Percentiles rank a stretch among this genome's conserved stretches.
phyloP scores from a whole-genome alignment of 1,140 invertebrate species.

The Drosophila sturtevanti region DNA sequence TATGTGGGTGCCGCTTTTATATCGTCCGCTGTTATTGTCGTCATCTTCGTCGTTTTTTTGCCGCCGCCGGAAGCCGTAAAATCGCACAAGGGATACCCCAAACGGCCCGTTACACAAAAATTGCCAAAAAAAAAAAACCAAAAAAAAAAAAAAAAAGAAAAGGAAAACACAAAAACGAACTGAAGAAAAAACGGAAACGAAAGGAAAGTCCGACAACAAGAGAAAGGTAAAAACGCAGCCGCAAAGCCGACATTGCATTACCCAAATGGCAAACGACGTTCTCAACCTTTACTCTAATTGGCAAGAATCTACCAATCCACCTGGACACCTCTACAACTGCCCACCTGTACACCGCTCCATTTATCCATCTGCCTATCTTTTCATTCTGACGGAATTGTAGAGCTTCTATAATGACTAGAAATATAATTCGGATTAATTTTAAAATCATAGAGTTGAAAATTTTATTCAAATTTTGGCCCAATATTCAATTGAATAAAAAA shows the following conservation, averaged over 20 bases:
- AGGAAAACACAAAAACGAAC: not conserved
- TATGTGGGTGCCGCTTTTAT: slow-evolving; percentile 54
- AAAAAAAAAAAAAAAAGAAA: not conserved
- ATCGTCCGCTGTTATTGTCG: slow-evolving; percentile 51
- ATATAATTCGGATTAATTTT: too few species aligned
- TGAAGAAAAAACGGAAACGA: not conserved
- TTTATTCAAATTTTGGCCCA: too few species aligned
- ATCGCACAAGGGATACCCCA: slow-evolving; percentile 45
- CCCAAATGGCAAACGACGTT: slow-evolving; percentile 36
- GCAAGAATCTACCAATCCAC: not conserved
- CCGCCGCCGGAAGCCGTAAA: slow-evolving; percentile 68
- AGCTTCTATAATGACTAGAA: too few species aligned
- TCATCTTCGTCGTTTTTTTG: slow-evolving; percentile 39
- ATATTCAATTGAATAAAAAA: too few species aligned
- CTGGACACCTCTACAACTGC: not conserved
- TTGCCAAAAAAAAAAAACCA: slow-evolving; percentile 40
- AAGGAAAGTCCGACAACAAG: slow-evolving; percentile 6
- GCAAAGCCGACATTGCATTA: slow-evolving; percentile 74
- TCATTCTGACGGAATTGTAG: too few species aligned
- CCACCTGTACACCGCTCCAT: not conserved
- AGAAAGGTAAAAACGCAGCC: slow-evolving; percentile 40
- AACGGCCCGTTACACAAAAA: slow-evolving; percentile 55
- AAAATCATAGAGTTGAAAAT: too few species aligned
- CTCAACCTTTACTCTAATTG: slow-evolving; percentile 1
- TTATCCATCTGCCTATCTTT: too few species aligned